These are phyloP conservation scores for Archips crataeganus DNA, from an alignment of 2,888 invertebrate species.

Conservation along the genomic window DNA sequence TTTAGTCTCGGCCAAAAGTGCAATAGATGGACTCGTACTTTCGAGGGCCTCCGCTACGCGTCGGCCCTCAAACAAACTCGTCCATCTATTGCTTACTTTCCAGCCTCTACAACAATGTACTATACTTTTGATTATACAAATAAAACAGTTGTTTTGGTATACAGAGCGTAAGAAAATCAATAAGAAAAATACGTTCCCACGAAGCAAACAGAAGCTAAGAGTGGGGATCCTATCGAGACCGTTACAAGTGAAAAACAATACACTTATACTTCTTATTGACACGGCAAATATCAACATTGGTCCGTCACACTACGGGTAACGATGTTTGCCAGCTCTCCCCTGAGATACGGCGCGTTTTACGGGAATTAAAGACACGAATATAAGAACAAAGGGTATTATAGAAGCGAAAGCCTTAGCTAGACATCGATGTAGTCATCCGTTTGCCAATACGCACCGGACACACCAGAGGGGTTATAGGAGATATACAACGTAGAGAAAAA, in stretches of 20 bases:
- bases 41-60: too few species aligned
- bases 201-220: not conserved
- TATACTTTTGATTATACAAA: not conserved
- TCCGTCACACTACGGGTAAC: constrained; percentile 55
- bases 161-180: not conserved
- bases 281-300: constrained; percentile 44
- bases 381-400: not conserved
- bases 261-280: constrained; percentile 50
- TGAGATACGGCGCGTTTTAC: constrained; percentile 77
- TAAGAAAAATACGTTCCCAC: not conserved
- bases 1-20: too few species aligned
- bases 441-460: too few species aligned
- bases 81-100: too few species aligned
- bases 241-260: constrained; percentile 35
- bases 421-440: too few species aligned
- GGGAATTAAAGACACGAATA: constrained; percentile 66
- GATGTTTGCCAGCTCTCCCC: constrained; percentile 77
- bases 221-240: constrained; percentile 17
- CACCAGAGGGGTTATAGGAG: too few species aligned
- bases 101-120: too few species aligned
- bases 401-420: too few species aligned
- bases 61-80: too few species aligned
- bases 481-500: too few species aligned
- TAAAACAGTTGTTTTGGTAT: not conserved
- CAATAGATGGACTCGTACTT: too few species aligned